Evolutionary conservation across 2,113 vertebrate species (phyloP), one percentile per base, ranked within the genome.

Genomic region (Ciconia stormi): DNA sequence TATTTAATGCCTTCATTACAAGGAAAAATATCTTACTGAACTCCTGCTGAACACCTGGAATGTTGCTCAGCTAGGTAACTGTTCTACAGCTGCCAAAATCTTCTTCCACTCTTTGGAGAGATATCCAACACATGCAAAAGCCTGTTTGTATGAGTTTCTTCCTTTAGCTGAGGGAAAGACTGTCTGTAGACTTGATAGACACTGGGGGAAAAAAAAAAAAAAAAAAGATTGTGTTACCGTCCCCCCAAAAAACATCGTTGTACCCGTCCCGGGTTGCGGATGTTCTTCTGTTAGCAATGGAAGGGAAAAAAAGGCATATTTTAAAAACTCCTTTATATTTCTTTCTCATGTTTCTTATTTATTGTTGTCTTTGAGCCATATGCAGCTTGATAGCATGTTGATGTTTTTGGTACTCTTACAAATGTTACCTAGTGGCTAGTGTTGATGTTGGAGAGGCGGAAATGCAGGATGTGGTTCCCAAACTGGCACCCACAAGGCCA

Each of bases 261-360:
- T 74, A 84, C 23, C n/a, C n/a, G n/a, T n/a, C n/a, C n/a, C n/a
- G n/a, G n/a, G n/a, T n/a, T n/a, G n/a, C 3, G 6, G 40, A 29
- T 52, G 13, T 23, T 82, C 77, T 88, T 36, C 32, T 69, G 23
- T 78, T 72, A 42, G 10, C 2, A 1, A 23, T 42, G 15, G 5
- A 40, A 21, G 11, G 9, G 17, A 1, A 1, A 4, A 22, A 20
- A 53, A 10, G 5, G 5, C 15, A 1, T 74, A n/a, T 67, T 94
- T 90, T 20, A 0, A 23, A 88, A 55, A 29, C 3, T 16, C 27
- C 59, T 55, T 7, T 36, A 1, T 76, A 18, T 88, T 85, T 86
- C 2, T 67, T 94, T 83, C 9, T 86, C 2, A 3, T 36, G 19
- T 59, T 90, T 63, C 27, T 93, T 34, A 63, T 65, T 69, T 82